Percentiles rank a stretch among this genome's conserved stretches.
These are phyloP conservation scores for Silurus asotus DNA, from an alignment of 2,113 vertebrate genomes.

Conservation along the genomic window DNA sequence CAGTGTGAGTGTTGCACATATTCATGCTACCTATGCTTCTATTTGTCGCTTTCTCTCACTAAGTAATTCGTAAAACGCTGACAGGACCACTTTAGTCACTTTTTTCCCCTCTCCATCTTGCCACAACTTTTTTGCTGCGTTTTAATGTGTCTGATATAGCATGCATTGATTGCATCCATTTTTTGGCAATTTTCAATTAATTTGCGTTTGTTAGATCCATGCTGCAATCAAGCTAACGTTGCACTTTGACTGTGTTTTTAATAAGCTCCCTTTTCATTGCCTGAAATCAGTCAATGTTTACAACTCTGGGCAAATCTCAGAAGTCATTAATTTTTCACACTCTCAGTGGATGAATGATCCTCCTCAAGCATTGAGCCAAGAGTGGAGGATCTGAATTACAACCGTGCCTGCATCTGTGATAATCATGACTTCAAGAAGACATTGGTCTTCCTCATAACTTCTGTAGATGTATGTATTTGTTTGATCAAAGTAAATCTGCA, in stretches of 20 bases:
- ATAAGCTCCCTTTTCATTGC: not conserved
- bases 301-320: constrained; percentile 12
- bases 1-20: not conserved
- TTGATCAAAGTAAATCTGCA: not conserved
- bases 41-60: not conserved
- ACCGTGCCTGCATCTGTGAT: not conserved
- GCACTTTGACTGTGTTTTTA: constrained; percentile 18
- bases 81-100: not conserved
- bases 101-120: not conserved
- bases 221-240: constrained; percentile 2
- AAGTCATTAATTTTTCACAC: constrained; percentile 10
- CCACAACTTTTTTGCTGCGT: not conserved
- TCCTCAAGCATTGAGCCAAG: not conserved
- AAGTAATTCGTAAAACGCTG: not conserved
- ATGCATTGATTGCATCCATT: constrained; percentile 10
- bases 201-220: constrained; percentile 10
- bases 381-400: not conserved
- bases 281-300: constrained; percentile 32
- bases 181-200: not conserved
- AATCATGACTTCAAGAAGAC: constrained; percentile 26
- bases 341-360: constrained; percentile 11
- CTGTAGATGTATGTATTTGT: too few species aligned
- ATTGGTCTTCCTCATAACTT: not conserved
- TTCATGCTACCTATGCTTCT: not conserved
- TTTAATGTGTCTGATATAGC: not conserved